These are phyloP conservation scores for Elephantulus edwardii DNA, from an alignment of 2,113 vertebrate genomes.

Conservation along the genomic window DNA sequence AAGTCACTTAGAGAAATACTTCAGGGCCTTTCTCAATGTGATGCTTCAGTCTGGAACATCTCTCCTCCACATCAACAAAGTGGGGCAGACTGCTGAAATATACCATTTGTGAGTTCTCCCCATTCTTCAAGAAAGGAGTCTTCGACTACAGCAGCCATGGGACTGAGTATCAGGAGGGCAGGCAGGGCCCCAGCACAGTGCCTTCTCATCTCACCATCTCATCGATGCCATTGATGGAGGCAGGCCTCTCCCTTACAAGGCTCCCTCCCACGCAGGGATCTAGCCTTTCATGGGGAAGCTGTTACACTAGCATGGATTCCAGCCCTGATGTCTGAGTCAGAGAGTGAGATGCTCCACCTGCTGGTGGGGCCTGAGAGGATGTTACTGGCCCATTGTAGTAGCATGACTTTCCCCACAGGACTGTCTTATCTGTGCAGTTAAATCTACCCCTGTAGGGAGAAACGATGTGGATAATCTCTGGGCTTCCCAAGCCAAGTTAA, in stretches of 20 bases:
- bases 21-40: constrained; percentile 92
- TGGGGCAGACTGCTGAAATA: constrained; percentile 91
- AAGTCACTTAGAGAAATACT: constrained; percentile 94
- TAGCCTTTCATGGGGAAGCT: not conserved
- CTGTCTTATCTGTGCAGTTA: constrained; percentile 57
- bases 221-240: too few relatives aligned
- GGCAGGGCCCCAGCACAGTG: constrained; percentile 57
- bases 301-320: constrained; percentile 25
- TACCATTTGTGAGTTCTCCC: constrained; percentile 91
- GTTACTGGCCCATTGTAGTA: not conserved
- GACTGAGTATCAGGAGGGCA: constrained; percentile 85
- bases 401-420: constrained; percentile 52
- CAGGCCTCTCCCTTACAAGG: not conserved
- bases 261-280: not conserved
- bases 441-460: not conserved
- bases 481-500: not conserved
- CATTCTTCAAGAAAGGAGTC: constrained; percentile 98
- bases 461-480: constrained; percentile 5
- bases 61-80: constrained; percentile 87
- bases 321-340: constrained; percentile 69
- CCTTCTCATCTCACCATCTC: too few relatives aligned
- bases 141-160: constrained; percentile 98
- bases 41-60: constrained; percentile 89
- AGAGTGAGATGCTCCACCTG: constrained; percentile 1
- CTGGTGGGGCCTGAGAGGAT: constrained; percentile 18